Conservation (phyloP, 2,113 vertebrate species). For the Rhagologus leucostigma region DNA sequence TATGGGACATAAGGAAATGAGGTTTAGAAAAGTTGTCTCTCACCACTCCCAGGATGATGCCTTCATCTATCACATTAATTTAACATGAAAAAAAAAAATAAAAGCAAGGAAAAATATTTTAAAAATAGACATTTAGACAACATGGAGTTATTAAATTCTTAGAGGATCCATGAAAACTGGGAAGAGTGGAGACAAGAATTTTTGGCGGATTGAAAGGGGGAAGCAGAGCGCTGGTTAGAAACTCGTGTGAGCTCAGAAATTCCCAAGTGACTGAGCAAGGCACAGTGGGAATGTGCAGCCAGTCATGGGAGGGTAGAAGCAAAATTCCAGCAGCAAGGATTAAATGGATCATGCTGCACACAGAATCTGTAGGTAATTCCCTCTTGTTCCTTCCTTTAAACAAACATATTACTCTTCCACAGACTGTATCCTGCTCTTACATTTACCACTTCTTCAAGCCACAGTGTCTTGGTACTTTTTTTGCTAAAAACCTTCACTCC, state of each 20-base stretch:
- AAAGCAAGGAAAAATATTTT: not conserved
- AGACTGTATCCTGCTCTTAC: not conserved
- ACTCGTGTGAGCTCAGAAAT: not conserved
- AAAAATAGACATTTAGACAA: accelerated
- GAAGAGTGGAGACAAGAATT: not conserved
- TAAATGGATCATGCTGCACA: not conserved
- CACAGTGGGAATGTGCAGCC: not conserved
- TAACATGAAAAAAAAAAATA: not conserved
- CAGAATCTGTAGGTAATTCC: not conserved
- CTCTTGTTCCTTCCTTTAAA: not conserved
- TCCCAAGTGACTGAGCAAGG: not conserved
- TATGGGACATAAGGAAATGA: not conserved
- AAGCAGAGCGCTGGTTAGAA: not conserved
- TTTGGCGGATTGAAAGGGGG: not conserved
- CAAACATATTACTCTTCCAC: not conserved
- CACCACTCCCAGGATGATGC: not conserved
- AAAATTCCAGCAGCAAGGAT: not conserved
- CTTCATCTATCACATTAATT: not conserved
- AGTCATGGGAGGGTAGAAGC: not conserved
- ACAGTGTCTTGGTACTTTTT: not conserved
- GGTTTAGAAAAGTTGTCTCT: not conserved
- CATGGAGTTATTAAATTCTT: not conserved
- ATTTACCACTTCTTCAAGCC: not conserved
- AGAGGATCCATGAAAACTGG: not conserved
- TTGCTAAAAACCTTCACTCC: not conserved